Evolutionary conservation across 2,113 vertebrate species (phyloP).

Genomic region (Boulengeromyrus knoepffleri): DNA sequence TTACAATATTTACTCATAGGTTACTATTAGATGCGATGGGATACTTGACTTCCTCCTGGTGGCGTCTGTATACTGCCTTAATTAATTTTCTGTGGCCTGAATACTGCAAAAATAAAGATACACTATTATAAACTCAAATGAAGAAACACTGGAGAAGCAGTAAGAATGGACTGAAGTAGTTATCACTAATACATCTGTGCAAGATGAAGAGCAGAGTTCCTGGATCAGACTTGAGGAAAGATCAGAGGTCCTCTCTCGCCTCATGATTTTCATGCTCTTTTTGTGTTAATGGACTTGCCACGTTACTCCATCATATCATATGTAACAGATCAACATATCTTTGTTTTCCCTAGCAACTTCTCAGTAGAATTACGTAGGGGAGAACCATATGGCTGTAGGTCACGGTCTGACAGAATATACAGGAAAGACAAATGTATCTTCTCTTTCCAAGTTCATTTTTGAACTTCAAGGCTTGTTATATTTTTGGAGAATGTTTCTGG

Average conservation of each 20-base stretch:
- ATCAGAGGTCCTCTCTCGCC: background rate
- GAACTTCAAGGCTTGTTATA: background rate
- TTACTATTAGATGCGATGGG: background rate
- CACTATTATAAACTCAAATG: background rate
- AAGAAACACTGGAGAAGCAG: background rate
- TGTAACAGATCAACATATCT: background rate
- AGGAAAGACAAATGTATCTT: background rate
- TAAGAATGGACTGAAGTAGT: background rate
- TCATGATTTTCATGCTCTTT: background rate
- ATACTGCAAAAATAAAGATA: background rate
- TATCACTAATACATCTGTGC: background rate
- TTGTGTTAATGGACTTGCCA: background rate
- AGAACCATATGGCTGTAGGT: background rate
- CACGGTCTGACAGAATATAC: background rate
- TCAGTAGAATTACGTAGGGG: background rate
- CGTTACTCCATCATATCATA: background rate
- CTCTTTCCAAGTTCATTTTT: background rate
- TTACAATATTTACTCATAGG: background rate
- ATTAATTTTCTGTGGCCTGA: background rate
- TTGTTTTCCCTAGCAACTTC: background rate
- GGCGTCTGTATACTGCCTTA: background rate
- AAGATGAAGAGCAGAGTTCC: background rate
- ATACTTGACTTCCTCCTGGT: background rate
- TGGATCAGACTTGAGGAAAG: background rate
- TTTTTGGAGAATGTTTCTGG: constrained; percentile 1